Percentiles rank a stretch among this genome's conserved stretches.
Conservation (phyloP, 2,113 vertebrate species). For the Axis porcinus region DNA sequence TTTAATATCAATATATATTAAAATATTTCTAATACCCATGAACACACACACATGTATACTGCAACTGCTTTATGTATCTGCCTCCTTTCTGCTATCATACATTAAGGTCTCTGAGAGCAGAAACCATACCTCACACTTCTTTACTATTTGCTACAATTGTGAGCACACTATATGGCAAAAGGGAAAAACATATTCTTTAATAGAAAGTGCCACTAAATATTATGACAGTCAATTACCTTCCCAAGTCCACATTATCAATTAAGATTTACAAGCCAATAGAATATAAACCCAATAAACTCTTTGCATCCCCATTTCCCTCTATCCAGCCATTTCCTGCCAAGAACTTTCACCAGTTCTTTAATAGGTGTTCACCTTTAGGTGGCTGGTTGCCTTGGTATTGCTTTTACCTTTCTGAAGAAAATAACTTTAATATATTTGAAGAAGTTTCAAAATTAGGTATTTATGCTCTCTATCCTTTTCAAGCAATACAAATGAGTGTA, state of each 20-base stretch:
- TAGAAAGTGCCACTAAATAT: background rate
- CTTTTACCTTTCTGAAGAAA: background rate
- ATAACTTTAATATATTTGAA: background rate
- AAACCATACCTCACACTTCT: background rate
- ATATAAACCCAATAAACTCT: background rate
- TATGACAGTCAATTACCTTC: background rate
- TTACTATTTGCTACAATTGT: background rate
- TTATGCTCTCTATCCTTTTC: background rate
- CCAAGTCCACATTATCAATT: background rate
- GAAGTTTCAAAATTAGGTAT: background rate
- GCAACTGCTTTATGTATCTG: background rate
- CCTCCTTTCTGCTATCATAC: background rate
- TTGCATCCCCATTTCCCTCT: background rate
- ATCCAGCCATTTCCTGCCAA: background rate
- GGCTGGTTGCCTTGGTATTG: background rate
- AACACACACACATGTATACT: background rate
- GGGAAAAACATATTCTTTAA: background rate
- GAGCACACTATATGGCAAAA: background rate
- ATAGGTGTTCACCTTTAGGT: background rate
- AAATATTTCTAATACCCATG: background rate
- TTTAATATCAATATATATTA: background rate
- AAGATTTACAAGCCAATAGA: background rate
- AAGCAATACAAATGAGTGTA: background rate
- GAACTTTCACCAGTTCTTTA: background rate
- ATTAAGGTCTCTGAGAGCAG: background rate